phyloP scores from a whole-genome alignment of 2,113 vertebrate species.

The Dasyurus viverrinus region DNA sequence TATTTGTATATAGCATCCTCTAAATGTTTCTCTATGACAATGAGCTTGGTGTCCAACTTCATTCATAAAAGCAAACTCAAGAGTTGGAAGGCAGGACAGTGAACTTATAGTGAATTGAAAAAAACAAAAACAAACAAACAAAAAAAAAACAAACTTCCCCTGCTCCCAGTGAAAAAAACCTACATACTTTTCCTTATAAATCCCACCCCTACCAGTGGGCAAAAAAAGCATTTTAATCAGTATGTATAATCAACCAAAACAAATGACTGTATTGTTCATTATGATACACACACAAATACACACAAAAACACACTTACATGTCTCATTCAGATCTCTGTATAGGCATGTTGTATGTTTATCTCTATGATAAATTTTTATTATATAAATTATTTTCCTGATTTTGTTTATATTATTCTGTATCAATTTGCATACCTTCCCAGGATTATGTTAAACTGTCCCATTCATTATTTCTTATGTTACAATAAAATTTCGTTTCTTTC shows the following conservation, averaged over 20 bases:
- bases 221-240: background rate
- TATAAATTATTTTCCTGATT: background rate
- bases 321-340: background rate
- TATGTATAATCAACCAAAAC: background rate
- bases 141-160: background rate
- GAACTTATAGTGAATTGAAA: background rate
- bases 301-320: background rate
- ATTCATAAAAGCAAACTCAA: background rate
- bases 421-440: background rate
- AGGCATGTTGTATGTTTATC: background rate
- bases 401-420: background rate
- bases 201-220: background rate
- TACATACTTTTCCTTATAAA: background rate
- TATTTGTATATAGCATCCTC: background rate
- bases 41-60: background rate
- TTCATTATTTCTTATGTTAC: background rate
- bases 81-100: background rate
- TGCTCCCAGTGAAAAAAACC: background rate
- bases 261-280: background rate
- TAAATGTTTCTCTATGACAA: background rate
- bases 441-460: background rate
- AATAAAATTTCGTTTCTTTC: background rate
- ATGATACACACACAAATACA: background rate
- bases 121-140: background rate
- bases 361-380: background rate